A percentile compares a stretch with the other conserved stretches of the same genome.
phyloP scores from a whole-genome alignment of 2,888 invertebrate species.

The Antheraea assamensis region DNA sequence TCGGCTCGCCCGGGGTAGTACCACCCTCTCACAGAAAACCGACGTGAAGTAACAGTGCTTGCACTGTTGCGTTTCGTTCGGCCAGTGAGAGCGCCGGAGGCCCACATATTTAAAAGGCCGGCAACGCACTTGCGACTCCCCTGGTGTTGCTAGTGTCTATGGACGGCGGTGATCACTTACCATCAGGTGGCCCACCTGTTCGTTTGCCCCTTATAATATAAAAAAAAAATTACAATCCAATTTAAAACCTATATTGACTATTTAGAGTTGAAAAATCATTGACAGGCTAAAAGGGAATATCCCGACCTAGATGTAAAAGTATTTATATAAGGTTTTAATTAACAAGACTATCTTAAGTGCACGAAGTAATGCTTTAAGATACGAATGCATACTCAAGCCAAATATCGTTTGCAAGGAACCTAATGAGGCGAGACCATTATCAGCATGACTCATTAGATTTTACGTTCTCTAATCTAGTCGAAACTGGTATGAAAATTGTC shows the following conservation, averaged over 20 bases:
- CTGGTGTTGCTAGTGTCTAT: too few relatives aligned
- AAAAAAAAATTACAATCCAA: neutral
- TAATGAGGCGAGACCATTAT: conserved; percentile 66
- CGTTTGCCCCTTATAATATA: too few relatives aligned
- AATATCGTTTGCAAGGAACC: conserved; percentile 38
- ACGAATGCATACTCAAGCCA: conserved; percentile 12
- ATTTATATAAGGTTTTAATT: neutral
- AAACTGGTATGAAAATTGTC: conserved; percentile 41
- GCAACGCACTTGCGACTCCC: too few relatives aligned
- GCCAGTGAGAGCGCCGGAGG: too few relatives aligned
- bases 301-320: neutral
- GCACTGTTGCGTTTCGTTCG: too few relatives aligned
- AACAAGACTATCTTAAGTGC: neutral
- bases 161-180: too few relatives aligned
- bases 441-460: conserved; percentile 69
- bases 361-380: neutral
- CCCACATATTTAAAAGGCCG: too few relatives aligned
- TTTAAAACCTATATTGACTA: neutral
- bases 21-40: too few relatives aligned
- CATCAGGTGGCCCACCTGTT: too few relatives aligned
- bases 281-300: neutral
- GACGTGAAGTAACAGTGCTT: too few relatives aligned
- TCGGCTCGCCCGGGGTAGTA: too few relatives aligned
- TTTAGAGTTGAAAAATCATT: neutral
- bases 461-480: conserved; percentile 55